Percentiles rank a stretch among this genome's conserved stretches.
Evolutionary conservation across 2,888 invertebrate species (phyloP).

Genomic region (Melieria omissa): DNA sequence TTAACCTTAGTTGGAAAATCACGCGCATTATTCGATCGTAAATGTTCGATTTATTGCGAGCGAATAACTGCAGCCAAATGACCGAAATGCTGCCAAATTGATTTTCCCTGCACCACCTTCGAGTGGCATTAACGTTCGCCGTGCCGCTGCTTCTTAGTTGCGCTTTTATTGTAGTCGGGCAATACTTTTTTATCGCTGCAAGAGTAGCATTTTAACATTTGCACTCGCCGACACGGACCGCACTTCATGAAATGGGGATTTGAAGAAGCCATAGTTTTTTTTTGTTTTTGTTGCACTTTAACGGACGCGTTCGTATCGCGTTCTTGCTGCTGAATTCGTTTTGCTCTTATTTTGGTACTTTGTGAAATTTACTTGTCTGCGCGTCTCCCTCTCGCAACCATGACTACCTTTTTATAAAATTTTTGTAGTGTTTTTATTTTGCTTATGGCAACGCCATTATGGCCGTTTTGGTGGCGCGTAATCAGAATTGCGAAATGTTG

Average conservation of each 20-base stretch:
- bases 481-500: background rate
- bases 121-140: background rate
- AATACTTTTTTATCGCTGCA: background rate
- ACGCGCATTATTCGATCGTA: conserved; percentile 5
- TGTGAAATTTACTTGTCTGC: background rate
- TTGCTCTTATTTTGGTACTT: background rate
- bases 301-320: background rate
- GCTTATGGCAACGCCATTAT: background rate
- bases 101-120: background rate
- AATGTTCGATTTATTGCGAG: conserved; percentile 22
- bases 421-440: background rate
- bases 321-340: no score
- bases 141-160: background rate
- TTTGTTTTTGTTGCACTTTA: background rate
- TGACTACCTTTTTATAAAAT: background rate
- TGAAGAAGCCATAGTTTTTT: background rate
- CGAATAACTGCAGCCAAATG: conserved; percentile 24
- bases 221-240: background rate
- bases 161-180: background rate
- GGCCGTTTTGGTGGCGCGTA: background rate
- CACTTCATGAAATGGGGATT: background rate
- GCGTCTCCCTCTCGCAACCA: background rate
- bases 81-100: conserved; percentile 13
- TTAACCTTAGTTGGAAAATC: no score
- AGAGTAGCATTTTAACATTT: background rate